Base-by-base conservation (phyloP, 2,888 invertebrate genomes). In the Emesis furor region DNA sequence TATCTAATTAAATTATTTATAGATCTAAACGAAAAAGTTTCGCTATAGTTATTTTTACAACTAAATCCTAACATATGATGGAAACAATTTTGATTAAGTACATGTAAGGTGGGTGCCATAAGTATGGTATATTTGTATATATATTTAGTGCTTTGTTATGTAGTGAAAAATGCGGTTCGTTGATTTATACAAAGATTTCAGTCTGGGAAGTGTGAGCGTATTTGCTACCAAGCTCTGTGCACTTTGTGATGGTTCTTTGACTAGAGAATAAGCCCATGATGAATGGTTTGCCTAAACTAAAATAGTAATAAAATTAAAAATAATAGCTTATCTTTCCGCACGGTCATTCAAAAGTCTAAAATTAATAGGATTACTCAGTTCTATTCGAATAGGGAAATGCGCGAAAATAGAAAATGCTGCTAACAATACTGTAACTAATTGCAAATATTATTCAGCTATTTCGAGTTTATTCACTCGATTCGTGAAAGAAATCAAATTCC, bases 171-270 rank as follows among this genome's bases (percentile, higher is more conserved):
- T 93, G 93, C 93, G 92, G 91, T 92, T 92, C 89, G 91, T 93
- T 92, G 92, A 92, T 93, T 93, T 93, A 92, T 94, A 95, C 93
- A 94, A 92, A 93, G 92, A 90, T 92, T 89, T 92, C 90, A 91
- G 94, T 95, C 95, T 96, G 96, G 96, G 94, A 96, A 96, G 96
- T 96, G 96, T 95, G 96, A 95, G 96, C 96, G 94, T 95, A 95
- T 94, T 92, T 92, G 92, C 95, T 95, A 95, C 94, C 93, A 96
- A 96, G 96, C 96, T 94, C 93, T 94, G 96, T 96, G 96, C 96
- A 93, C 92, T 90, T 93, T 89, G 95, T 95, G 95, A 93, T 94
- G 93, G 93, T 93, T 94, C 93, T 92, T 93, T 93, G 92, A 92
- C 92, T 93, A 94, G 93, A 93, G 93, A 91, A 88, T 85, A 95